Base-by-base conservation (phyloP, 2,888 invertebrate species). In the Hirtodrosophila trivittata region DNA sequence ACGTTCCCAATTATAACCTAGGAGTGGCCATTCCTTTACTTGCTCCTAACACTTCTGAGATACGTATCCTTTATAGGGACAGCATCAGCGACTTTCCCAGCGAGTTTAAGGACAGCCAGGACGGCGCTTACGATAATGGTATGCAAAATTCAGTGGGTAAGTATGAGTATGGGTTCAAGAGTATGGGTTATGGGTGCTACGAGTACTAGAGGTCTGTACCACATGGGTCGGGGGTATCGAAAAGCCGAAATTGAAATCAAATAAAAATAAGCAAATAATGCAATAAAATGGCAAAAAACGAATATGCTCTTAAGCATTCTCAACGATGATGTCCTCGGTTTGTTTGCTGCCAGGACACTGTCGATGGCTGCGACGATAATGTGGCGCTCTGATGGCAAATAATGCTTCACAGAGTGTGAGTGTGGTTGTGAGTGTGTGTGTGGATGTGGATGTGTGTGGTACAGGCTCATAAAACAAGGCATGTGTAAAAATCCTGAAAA, bases 61-160 rank as follows among this genome's bases (percentile, higher is more conserved):
- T n/a, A n/a, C n/a, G n/a, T n/a, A n/a, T n/a, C n/a, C n/a, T n/a
- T 21, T 39, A 4, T 30, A 92, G 93, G 64, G 94, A 94, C 89
- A 95, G 95, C 77, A 92, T 95, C 67, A 95, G 94, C 26, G 95
- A 95, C 73, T 95, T 94, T 84, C 92, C 92, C n/a, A 91, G 92
- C 57, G 95, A 95, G 56, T 92, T 94, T 72, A 93, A 93, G 84
- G 90, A 90, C 62, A 92, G 92, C 69, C 93, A 93, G 39, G 91
- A 92, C 59, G 86, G 81, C n/a, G 93, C 93, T 69, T 93, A 92
- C 47, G 93, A 93, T 75, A 94, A 94, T 74, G 93, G 92, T 69
- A 92, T 90, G 91, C 93, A 91, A 83, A 94, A 92, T 84, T 93
- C 94, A 58, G 94, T 94, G 84, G 94, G 94, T 94, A 89, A 89